Evolutionary conservation across 2,888 invertebrate species (phyloP).

Genomic region (Malachius bipustulatus): DNA sequence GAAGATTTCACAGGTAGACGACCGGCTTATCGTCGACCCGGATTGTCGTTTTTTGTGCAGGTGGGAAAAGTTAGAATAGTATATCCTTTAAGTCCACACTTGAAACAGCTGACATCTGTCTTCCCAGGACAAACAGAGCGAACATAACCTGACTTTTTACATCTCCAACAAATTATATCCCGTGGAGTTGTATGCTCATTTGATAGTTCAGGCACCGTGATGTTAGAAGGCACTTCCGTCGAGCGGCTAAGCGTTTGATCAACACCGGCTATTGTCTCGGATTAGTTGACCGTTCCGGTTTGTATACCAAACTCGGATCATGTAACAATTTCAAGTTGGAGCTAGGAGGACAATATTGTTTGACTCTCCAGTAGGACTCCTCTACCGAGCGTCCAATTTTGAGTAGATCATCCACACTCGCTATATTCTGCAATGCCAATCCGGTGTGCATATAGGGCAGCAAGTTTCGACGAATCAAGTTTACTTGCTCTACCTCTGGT

Average conservation of each 20-base stretch:
- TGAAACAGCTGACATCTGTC: conserved; percentile 4
- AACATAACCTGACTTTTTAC: not conserved
- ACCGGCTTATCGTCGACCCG: not conserved
- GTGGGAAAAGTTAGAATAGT: conserved; percentile 4
- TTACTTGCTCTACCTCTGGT: no score
- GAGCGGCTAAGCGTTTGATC: no score
- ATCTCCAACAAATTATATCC: conserved; percentile 5
- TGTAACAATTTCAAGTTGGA: not conserved
- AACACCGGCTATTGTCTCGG: no score
- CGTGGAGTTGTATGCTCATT: not conserved
- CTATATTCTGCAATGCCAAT: no score
- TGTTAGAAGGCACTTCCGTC: not conserved
- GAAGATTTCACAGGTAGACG: not conserved
- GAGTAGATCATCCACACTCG: no score
- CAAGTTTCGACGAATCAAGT: no score
- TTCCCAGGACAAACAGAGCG: conserved; percentile 2
- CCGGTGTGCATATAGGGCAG: no score
- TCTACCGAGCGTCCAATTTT: no score
- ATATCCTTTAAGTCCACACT: not conserved
- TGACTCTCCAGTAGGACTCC: conserved; percentile 1
- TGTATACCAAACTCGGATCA: no score
- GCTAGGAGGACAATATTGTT: conserved; percentile 3
- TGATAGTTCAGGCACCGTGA: not conserved
- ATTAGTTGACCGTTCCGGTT: no score
- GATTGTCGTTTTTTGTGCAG: conserved; percentile 4